Base-by-base conservation (phyloP, 2,113 vertebrate species). In the Hipposideros armiger region DNA sequence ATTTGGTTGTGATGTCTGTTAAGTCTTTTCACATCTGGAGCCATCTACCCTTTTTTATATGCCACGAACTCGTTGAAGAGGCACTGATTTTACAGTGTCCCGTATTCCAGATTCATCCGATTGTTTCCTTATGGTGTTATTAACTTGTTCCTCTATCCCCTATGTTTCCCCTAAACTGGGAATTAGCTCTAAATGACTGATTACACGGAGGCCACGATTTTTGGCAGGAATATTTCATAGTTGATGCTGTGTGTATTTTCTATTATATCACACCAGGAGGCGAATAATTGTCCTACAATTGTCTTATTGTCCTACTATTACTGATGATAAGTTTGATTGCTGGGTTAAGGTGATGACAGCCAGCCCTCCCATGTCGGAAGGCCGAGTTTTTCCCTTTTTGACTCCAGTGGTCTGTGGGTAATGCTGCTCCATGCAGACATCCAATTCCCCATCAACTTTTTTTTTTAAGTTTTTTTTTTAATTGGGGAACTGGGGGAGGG, bases 201-300 rank as follows among this genome's bases (percentile, higher is more conserved):
- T 3, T 9, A 1, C 36, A 11, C 0, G 19, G 54, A 15, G 20
- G 82, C 50, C n/a, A 0, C 2, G 10, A 0, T 26, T 60, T 11
- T 3, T 20, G 83, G 19, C 90, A 82, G 66, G 16, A 45, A 4
- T 5, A 0, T 2, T 26, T 80, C 26, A 0, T 9, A 0, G 17
- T 2, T 24, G 42, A 36, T 15, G 50, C 80, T 66, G 19, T 16
- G 45, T 47, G 16, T 19, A 0, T 54, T 36, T 62, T 19, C 64
- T 20, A 0, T 30, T 28, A 45, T 26, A 1, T 82, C 69, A 2
- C 11, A 14, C 22, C 62, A 3, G 89, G 64, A 66, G 62, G 26
- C n/a, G 3, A 17, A 20, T 16, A 0, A 11, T 16, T n/a, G n/a
- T n/a, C n/a, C n/a, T n/a, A n/a, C n/a, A n/a, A n/a, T n/a, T n/a